Evolutionary conservation across 1,140 invertebrate species (phyloP).

Genomic region (Conus ventricosus): DNA sequence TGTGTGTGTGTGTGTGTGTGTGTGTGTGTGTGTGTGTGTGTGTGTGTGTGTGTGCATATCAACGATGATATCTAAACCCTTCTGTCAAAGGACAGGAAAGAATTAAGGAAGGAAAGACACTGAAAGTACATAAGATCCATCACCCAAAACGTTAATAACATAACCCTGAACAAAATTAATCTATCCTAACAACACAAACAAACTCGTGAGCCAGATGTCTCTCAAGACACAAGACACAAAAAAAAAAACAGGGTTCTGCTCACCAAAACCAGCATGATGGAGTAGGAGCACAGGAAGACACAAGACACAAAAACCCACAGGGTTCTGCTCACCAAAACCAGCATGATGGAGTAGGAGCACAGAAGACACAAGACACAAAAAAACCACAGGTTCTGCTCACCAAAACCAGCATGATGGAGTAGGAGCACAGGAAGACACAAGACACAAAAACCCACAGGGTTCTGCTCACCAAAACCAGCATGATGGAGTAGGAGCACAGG

Average conservation of each 20-base stretch:
- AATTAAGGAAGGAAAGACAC: too few species aligned
- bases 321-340: slow-evolving; percentile 68
- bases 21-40: too few species aligned
- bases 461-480: slow-evolving; percentile 71
- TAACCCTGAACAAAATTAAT: too few species aligned
- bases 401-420: slow-evolving; percentile 69
- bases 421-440: slow-evolving; percentile 67
- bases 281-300: slow-evolving; percentile 67
- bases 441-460: not conserved
- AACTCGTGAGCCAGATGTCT: too few species aligned
- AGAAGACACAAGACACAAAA: slow-evolving; percentile 55
- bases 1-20: too few species aligned
- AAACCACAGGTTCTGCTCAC: slow-evolving; percentile 54
- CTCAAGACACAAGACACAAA: too few species aligned
- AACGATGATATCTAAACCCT: too few species aligned
- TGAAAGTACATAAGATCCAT: too few species aligned
- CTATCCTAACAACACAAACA: too few species aligned
- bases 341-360: slow-evolving; percentile 68
- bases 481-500: slow-evolving; percentile 66
- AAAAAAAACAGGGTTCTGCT: slow-evolving; percentile 29
- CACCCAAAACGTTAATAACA: too few species aligned
- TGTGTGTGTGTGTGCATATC: too few species aligned
- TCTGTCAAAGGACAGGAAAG: too few species aligned
- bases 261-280: slow-evolving; percentile 71
- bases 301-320: not conserved